Conservation (phyloP, 2,797 vertebrate species). For the Acipenser oxyrinchus region DNA sequence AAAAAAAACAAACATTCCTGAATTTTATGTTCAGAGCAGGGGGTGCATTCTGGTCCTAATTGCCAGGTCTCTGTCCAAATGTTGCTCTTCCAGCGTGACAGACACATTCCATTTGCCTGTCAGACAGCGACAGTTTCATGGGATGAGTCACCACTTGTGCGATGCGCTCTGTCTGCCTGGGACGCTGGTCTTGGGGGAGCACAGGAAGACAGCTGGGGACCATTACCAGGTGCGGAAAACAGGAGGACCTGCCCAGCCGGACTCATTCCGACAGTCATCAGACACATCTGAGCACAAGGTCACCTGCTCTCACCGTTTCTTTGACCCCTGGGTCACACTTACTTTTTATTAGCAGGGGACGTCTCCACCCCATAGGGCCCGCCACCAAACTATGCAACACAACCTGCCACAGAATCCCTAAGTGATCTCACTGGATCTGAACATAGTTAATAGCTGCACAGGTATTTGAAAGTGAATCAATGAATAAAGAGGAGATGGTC, state of each 20-base stretch:
- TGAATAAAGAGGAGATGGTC: no score
- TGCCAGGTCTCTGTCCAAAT: neutral
- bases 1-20: no score
- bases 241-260: neutral
- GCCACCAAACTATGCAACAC: neutral
- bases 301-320: neutral
- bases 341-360: neutral
- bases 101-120: neutral
- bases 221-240: conserved; percentile 2
- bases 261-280: neutral
- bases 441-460: no score
- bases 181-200: neutral
- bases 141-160: neutral
- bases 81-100: neutral
- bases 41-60: neutral
- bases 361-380: neutral
- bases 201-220: neutral
- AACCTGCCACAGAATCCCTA: no score
- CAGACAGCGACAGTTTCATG: neutral
- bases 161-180: neutral
- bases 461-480: no score
- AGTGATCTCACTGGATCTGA: no score
- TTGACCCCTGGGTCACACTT: neutral
- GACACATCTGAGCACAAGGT: neutral
- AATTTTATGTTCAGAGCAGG: neutral